Conservation (phyloP, 2,888 invertebrate genomes). For the Serrognathus titanus region DNA sequence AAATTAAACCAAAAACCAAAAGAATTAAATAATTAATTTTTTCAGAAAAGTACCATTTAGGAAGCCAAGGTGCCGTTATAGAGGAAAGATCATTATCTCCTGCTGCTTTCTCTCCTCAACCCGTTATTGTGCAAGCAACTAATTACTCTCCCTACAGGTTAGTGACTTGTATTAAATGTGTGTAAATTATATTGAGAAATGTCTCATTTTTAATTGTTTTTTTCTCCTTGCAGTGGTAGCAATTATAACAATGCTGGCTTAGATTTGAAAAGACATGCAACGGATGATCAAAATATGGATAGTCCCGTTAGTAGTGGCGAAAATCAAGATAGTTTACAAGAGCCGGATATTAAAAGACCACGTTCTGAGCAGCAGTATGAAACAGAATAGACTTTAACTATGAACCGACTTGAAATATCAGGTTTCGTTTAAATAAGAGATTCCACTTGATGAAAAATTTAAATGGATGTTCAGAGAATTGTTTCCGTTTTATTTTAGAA, state of each 20-base stretch:
- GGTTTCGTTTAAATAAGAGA: not conserved
- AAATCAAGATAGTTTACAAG: slow-evolving; percentile 37
- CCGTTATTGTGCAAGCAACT: slow-evolving; percentile 58
- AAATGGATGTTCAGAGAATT: too few species aligned
- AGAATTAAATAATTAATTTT: slow-evolving; percentile 15
- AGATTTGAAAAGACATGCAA: slow-evolving; percentile 45
- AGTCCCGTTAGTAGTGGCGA: slow-evolving; percentile 42
- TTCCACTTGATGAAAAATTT: too few species aligned
- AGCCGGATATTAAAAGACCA: slow-evolving; percentile 44
- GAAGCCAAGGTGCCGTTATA: slow-evolving; percentile 48
- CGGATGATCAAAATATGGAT: slow-evolving; percentile 40
- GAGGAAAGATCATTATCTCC: slow-evolving; percentile 59
- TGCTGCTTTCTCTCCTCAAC: slow-evolving; percentile 57
- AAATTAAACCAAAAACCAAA: not conserved
- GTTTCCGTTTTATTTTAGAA: too few species aligned
- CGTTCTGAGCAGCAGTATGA: slow-evolving; percentile 44
- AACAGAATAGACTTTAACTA: slow-evolving; percentile 38
- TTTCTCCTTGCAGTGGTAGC: slow-evolving; percentile 27
- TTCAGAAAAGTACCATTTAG: slow-evolving; percentile 53
- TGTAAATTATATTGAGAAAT: not conserved
- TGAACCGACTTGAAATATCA: not conserved
- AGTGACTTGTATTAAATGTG: slow-evolving; percentile 10
- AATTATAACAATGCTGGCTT: slow-evolving; percentile 39
- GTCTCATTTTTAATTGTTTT: not conserved
- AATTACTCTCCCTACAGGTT: slow-evolving; percentile 58